Percentiles rank a stretch among this genome's conserved stretches.
Conservation (phyloP, 2,797 vertebrate species). For the Anguilla anguilla region DNA sequence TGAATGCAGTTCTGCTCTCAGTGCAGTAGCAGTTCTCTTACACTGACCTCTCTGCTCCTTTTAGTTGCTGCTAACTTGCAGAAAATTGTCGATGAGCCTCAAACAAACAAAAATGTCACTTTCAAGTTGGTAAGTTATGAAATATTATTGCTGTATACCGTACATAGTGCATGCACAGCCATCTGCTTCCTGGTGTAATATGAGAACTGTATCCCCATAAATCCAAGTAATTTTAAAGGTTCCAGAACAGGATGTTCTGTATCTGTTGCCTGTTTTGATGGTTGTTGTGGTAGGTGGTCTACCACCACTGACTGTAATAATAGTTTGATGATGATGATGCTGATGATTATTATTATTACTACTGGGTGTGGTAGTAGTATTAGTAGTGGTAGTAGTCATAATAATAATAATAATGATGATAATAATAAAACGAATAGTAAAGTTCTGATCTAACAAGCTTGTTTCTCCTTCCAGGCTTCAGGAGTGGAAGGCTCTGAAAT, state of each 20-base stretch:
- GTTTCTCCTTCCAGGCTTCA: slow-evolving; percentile 76
- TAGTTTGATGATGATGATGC: not conserved
- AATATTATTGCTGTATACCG: not conserved
- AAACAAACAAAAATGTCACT: slow-evolving; percentile 89
- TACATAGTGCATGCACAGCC: not conserved
- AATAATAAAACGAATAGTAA: not conserved
- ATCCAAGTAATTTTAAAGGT: not conserved
- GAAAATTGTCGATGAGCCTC: slow-evolving; percentile 95
- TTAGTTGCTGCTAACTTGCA: slow-evolving; percentile 96
- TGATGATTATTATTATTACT: not conserved
- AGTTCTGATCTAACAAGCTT: not conserved
- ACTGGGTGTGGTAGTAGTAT: too few relatives aligned
- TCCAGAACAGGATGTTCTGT: too few relatives aligned
- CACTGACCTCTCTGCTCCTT: slow-evolving; percentile 43
- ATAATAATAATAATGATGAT: not conserved
- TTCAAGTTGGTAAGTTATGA: slow-evolving; percentile 86
- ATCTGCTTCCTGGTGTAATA: not conserved
- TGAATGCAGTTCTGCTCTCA: not conserved
- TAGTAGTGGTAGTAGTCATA: not conserved
- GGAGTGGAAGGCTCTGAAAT: slow-evolving; percentile 91
- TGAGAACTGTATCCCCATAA: not conserved
- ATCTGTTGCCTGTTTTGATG: not conserved
- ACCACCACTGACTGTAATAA: not conserved
- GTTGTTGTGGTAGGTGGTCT: not conserved
- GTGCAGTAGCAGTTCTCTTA: not conserved